phyloP scores from a whole-genome alignment of 2,888 invertebrate genomes.

The Nezara viridula region DNA sequence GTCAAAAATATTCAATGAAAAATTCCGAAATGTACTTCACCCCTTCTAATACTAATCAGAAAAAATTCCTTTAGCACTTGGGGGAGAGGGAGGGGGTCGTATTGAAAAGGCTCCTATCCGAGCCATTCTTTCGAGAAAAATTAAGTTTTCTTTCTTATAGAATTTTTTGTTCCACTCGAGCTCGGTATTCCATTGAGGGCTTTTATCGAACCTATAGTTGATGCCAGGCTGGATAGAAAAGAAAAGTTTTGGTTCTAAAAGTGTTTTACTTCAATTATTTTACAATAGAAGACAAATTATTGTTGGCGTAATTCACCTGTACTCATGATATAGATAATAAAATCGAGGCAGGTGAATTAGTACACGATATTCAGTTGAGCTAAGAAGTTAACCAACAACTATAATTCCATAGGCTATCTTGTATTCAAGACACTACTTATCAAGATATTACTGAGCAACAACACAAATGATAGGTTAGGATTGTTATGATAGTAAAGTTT shows the following conservation, averaged over 20 bases:
- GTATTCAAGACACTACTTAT: too few relatives aligned
- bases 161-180: constrained; percentile 9
- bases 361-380: too few relatives aligned
- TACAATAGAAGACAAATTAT: not conserved
- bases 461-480: too few relatives aligned
- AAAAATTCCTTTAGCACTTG: not conserved
- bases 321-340: too few relatives aligned
- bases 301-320: not conserved
- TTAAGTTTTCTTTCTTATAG: constrained; percentile 38
- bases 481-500: too few relatives aligned
- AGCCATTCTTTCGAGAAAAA: constrained; percentile 11
- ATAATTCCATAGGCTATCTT: too few relatives aligned
- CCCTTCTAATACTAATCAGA: constrained; percentile 16
- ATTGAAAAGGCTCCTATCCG: not conserved
- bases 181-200: constrained; percentile 20
- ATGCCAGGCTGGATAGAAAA: not conserved
- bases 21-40: constrained; percentile 4
- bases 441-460: too few relatives aligned
- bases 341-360: too few relatives aligned
- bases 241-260: not conserved
- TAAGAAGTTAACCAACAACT: too few relatives aligned
- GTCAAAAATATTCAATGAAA: not conserved
- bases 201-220: not conserved
- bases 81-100: not conserved
- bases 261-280: not conserved